Evolutionary conservation across 2,888 invertebrate genomes (phyloP), one percentile per base, ranked within the genome.

Genomic region (Cephalotes varians): DNA sequence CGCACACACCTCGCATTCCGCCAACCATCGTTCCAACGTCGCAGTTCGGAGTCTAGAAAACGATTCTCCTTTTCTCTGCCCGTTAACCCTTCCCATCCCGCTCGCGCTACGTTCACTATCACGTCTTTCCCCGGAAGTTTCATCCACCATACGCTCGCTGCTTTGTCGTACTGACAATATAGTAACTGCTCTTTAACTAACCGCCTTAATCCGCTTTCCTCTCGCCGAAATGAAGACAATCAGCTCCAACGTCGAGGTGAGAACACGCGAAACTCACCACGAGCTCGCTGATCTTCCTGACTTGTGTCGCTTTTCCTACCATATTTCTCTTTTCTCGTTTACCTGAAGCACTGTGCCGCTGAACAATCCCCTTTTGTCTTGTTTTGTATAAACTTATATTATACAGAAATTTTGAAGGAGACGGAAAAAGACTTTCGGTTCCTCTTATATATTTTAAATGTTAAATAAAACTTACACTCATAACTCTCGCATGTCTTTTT

Each of bases 111-210:
- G 44, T 60, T 76, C 60, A 10, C 67, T n/a, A 15, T 54, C 34
- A 21, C 62, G 44, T 51, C 65, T 28, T 56, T 49, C 49, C 44
- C 40, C 51, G 51, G 44, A 82, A 74, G 67, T 74, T 83, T 79
- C 83, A 77, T 77, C 85, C 86, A 81, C 77, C 84, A 64, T 81
- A 71, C 56, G 82, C 77, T 81, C 79, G 85, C 90, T 77, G 81
- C 86, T 90, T 80, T 86, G 84, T 83, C 85, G 83, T 85, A 89
- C 31, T 83, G 88, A 90, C 87, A 90, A 79, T 91, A 91, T 88
- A 87, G 90, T 91, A 92, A 92, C 90, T 92, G 91, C 90, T 92
- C 93, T 92, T 92, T 92, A 92, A 92, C 90, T 91, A 90, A 92
- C 91, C 90, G 87, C 91, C 87, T 91, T 92, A 92, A 92, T 93